Evolutionary conservation across 1,140 invertebrate species (phyloP).

Genomic region (Hylaeus anthracinus): DNA sequence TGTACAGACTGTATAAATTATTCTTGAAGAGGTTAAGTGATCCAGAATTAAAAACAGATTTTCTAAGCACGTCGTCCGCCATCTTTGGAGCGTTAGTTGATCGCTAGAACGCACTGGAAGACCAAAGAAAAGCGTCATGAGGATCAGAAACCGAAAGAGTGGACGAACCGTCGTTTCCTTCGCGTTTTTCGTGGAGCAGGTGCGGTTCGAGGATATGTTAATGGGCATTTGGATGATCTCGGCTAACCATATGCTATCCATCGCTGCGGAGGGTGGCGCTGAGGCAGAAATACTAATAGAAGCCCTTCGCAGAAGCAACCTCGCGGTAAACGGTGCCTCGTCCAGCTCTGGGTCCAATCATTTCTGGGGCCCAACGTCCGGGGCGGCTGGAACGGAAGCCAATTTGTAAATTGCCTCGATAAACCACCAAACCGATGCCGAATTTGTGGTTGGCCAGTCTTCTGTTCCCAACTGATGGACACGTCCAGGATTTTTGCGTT

Average conservation of each 20-base stretch:
- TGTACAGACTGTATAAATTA: no score
- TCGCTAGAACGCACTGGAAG: neutral
- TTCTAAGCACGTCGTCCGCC: no score
- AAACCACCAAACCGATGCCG: constrained; percentile 38
- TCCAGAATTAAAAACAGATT: no score
- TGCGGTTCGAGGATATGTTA: constrained; percentile 71
- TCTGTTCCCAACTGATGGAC: neutral
- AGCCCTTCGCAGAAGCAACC: constrained; percentile 58
- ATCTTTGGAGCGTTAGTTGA: no score
- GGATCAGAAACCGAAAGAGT: constrained; percentile 3
- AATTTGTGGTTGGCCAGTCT: constrained; percentile 23
- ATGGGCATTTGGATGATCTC: constrained; percentile 64
- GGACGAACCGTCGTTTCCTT: neutral
- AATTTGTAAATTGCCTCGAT: constrained; percentile 65
- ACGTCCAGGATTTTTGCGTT: neutral
- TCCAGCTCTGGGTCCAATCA: constrained; percentile 44
- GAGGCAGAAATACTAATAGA: constrained; percentile 60
- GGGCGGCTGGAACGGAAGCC: constrained; percentile 60
- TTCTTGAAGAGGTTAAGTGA: no score
- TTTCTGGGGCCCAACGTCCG: constrained; percentile 40
- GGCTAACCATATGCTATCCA: constrained; percentile 73
- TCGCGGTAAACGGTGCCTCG: constrained; percentile 52
- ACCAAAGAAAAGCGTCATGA: constrained; percentile 14
- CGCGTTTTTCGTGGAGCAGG: constrained; percentile 68
- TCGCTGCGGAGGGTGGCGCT: constrained; percentile 23